Conservation (phyloP, 2,113 vertebrate genomes). For the Lophotis ruficrista region DNA sequence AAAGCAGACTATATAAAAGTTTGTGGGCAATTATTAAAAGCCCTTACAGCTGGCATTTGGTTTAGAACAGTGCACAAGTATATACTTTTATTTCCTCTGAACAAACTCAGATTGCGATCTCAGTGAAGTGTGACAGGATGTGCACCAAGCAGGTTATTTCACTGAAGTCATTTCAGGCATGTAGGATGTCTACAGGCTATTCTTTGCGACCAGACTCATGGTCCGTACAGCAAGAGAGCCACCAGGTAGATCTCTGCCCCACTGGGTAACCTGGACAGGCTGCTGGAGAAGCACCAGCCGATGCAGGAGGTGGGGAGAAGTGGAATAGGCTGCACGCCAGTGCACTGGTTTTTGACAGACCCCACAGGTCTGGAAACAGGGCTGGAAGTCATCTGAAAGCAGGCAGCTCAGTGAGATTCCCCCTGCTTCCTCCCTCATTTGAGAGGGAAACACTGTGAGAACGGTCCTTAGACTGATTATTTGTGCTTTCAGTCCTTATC, state of each 20-base stretch:
- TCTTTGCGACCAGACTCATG: accelerated
- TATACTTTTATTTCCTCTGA: background rate
- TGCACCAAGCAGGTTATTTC: background rate
- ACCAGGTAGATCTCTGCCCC: background rate
- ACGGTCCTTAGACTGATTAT: background rate
- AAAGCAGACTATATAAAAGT: background rate
- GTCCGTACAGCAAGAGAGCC: accelerated
- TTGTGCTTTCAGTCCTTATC: constrained; percentile 27
- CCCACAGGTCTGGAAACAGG: background rate
- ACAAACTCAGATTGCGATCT: background rate
- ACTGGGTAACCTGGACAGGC: background rate
- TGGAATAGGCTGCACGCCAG: background rate
- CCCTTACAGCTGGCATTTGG: background rate
- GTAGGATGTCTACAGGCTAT: background rate
- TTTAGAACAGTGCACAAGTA: background rate
- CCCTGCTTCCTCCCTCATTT: background rate
- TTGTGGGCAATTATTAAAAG: background rate
- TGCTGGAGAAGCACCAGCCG: background rate
- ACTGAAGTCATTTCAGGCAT: background rate
- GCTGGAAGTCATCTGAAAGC: background rate
- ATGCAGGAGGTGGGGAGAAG: background rate
- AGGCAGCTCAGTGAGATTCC: background rate
- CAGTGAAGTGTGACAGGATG: background rate
- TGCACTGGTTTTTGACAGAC: background rate
- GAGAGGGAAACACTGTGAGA: background rate